phyloP scores from a whole-genome alignment of 1,140 invertebrate species.

The Archivesica marissinica region DNA sequence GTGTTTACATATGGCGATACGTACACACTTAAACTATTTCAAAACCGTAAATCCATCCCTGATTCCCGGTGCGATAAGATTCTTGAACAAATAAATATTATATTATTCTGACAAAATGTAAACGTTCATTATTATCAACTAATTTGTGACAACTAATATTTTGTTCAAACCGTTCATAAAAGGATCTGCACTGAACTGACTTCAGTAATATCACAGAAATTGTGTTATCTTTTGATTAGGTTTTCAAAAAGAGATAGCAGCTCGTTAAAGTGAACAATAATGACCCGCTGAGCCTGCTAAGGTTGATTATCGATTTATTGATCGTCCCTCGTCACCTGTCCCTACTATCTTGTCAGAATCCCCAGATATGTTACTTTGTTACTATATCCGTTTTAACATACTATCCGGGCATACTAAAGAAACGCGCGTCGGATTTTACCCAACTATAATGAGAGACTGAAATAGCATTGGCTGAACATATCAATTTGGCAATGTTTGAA shows the following conservation, averaged over 20 bases:
- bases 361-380: constrained; percentile 14
- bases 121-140: constrained; percentile 5
- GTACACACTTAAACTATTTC: constrained; percentile 8
- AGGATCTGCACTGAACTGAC: background rate
- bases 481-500: no score
- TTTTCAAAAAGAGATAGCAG: constrained; percentile 30
- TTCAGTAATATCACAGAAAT: background rate
- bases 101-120: background rate
- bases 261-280: constrained; percentile 23
- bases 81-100: constrained; percentile 42
- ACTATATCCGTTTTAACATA: background rate
- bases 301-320: constrained; percentile 53
- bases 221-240: constrained; percentile 24
- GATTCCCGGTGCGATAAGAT: constrained; percentile 21
- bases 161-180: constrained; percentile 10
- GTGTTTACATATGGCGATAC: constrained; percentile 35
- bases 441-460: no score
- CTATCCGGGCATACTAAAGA: background rate
- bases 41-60: background rate
- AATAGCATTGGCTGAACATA: no score
- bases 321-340: constrained; percentile 29
- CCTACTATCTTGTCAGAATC: constrained; percentile 7
- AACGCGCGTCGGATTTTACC: no score
- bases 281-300: background rate
- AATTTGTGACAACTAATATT: constrained; percentile 10